Evolutionary conservation across 2,888 invertebrate genomes (phyloP), one percentile per base, ranked within the genome.

Genomic region (Furcula furcula): DNA sequence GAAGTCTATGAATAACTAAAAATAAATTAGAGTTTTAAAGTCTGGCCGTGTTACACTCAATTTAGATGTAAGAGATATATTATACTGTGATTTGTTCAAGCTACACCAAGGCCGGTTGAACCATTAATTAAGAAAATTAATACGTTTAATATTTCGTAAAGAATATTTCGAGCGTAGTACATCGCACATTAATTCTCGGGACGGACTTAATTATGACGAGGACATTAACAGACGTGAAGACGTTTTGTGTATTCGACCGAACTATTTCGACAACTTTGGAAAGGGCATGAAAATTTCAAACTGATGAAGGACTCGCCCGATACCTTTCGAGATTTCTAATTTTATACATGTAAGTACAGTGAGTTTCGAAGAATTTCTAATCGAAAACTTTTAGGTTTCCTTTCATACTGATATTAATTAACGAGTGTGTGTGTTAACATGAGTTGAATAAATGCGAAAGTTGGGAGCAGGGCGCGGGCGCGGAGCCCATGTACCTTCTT

Each of bases 371-470:
- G 72, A 65, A 71, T 72, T 76, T 67, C 64, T 72, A 72, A 81
- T 79, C 72, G 69, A 52, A 56, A 83, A 85, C 77, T 85, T 86
- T 84, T 63, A 82, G 84, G 84, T 73, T 66, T 67, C 80, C 79
- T 76, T 81, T 81, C 76, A 79, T 67, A 67, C 68, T 59, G 63
- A 73, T 79, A 82, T 83, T 84, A 84, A 87, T 86, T 84, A 85
- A 76, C 66, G 69, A 60, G 63, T 76, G 61, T 78, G 61, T 78
- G 73, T 76, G 28, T 73, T 76, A 69, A 67, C 65, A 51, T 48
- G 74, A 76, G 73, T 76, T 74, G 74, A 74, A 75, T 80, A 73
- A 77, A 79, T 80, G 66, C 64, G 63, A 67, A 79, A 79, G 76
- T 78, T 78, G 55, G 26, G 59, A 55, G 46, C 40, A 46, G 20